phyloP scores from a whole-genome alignment of 2,113 vertebrate species.

The Enhydra lutris region DNA sequence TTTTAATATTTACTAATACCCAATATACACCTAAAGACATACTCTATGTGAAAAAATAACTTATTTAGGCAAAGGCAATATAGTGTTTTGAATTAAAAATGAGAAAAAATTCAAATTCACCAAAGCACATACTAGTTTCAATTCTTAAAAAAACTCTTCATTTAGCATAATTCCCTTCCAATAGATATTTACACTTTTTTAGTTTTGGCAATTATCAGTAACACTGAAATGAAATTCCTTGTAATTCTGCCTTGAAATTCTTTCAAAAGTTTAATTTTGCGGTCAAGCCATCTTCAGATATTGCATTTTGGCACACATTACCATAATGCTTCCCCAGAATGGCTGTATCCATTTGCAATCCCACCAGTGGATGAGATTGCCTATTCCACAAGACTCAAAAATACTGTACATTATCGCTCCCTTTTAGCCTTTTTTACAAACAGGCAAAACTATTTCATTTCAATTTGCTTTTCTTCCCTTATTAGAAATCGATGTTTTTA shows the following conservation, averaged over 20 bases:
- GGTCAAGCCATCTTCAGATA: neutral
- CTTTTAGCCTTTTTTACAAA: neutral
- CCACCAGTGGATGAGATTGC: neutral
- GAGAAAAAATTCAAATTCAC: neutral
- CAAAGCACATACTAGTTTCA: neutral
- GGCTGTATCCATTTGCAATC: neutral
- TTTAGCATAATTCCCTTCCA: neutral
- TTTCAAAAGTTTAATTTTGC: neutral
- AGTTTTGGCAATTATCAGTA: neutral
- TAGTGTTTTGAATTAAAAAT: neutral
- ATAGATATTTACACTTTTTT: neutral
- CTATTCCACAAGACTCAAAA: neutral
- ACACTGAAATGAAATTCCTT: neutral
- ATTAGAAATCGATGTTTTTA: neutral
- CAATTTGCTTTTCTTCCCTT: neutral
- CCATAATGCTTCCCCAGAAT: neutral
- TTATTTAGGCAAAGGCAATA: neutral
- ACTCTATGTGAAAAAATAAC: neutral
- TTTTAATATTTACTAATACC: neutral
- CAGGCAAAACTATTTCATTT: neutral
- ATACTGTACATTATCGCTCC: too few relatives aligned
- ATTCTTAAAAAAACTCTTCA: constrained; percentile 14
- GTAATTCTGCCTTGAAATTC: neutral
- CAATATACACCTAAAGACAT: neutral
- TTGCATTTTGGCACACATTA: neutral